Conservation (phyloP, 2,888 invertebrate genomes). For the Hypomecis atomaria region DNA sequence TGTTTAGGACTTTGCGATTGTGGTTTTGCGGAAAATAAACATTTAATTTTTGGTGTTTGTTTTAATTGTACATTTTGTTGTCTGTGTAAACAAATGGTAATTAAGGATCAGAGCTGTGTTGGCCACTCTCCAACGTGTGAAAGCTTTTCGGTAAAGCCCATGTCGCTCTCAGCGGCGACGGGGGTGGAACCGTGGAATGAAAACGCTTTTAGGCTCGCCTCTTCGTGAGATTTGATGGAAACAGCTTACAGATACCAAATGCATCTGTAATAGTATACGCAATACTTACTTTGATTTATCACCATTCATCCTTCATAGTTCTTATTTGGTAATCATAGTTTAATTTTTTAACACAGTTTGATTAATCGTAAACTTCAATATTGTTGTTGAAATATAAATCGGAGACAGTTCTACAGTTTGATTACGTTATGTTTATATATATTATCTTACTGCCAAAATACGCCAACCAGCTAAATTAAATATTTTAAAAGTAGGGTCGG, state of each 20-base stretch:
- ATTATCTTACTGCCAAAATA: too few relatives aligned
- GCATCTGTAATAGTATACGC: too few relatives aligned
- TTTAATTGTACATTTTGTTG: conserved; percentile 52
- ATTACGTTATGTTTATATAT: too few relatives aligned
- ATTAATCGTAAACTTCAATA: not conserved
- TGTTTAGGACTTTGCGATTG: conserved; percentile 25
- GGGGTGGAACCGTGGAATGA: conserved; percentile 10
- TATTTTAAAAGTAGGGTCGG: too few relatives aligned
- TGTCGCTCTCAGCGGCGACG: conserved; percentile 21
- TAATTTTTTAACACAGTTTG: too few relatives aligned
- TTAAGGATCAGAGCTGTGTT: conserved; percentile 44
- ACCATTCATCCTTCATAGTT: too few relatives aligned
- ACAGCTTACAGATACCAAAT: too few relatives aligned
- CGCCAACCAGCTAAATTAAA: too few relatives aligned
- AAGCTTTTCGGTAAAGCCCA: conserved; percentile 41
- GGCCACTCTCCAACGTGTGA: conserved; percentile 36
- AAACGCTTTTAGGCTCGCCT: conserved; percentile 9
- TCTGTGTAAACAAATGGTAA: conserved; percentile 51
- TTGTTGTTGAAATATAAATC: not conserved
- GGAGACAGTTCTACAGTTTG: too few relatives aligned
- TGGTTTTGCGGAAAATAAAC: conserved; percentile 43
- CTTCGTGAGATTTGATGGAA: too few relatives aligned
- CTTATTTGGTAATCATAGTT: too few relatives aligned
- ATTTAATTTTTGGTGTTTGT: conserved; percentile 49
- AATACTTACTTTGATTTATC: too few relatives aligned